phyloP scores from a whole-genome alignment of 2,113 vertebrate species.

The Gallinago paraguaiae region DNA sequence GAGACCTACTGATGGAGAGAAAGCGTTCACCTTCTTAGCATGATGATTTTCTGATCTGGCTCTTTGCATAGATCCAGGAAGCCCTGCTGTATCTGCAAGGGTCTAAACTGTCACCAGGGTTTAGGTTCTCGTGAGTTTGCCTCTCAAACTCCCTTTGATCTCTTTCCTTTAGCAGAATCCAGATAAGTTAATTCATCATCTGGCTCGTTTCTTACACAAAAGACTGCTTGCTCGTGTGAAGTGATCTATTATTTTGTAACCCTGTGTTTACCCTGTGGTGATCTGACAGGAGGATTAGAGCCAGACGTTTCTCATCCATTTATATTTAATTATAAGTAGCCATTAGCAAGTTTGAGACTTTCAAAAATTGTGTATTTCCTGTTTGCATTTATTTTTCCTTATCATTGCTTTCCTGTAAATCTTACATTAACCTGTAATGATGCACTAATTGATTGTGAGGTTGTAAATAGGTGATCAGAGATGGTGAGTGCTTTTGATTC shows the following conservation, averaged over 20 bases:
- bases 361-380: constrained; percentile 2
- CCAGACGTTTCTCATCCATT: constrained; percentile 38
- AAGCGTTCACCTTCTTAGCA: not conserved
- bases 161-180: not conserved
- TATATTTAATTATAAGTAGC: constrained; percentile 49
- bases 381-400: not conserved
- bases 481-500: not conserved
- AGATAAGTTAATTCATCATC: not conserved
- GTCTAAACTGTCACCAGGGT: not conserved
- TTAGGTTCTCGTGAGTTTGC: not conserved
- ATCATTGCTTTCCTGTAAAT: constrained; percentile 42
- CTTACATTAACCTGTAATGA: constrained; percentile 1
- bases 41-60: not conserved
- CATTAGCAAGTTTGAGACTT: constrained; percentile 2
- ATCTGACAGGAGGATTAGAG: not conserved
- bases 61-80: not conserved
- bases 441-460: constrained; percentile 2
- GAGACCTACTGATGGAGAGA: not conserved
- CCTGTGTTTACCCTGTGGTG: not conserved
- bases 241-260: not conserved
- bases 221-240: not conserved
- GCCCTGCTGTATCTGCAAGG: not conserved
- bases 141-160: not conserved
- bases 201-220: not conserved
- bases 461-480: not conserved